Base-by-base conservation (phyloP, 2,113 vertebrate species). In the Ageneiosus marmoratus region DNA sequence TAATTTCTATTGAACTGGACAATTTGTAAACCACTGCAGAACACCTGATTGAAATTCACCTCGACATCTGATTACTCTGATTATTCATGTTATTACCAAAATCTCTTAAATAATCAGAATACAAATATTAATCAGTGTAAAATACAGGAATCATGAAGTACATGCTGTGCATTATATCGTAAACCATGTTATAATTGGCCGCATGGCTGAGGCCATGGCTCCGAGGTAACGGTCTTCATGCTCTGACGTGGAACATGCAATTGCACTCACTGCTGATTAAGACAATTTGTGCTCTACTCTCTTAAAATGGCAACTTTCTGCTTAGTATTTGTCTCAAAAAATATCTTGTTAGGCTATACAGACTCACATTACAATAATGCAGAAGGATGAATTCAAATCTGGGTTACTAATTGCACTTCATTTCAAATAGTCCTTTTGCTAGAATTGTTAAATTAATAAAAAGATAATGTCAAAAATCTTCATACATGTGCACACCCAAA, bases 321-420 rank as follows among this genome's bases (percentile, higher is more conserved):
- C 79, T 75, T 81, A 56, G 83, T 32, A 1, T 92, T 84, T 80
- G 77, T 75, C 62, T 91, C 89, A 51, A 92, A 92, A 91, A 93
- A 91, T 89, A 91, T 87, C n/a, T 50, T 44, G 83, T 85, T 90
- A 89, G 88, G 88, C 88, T 87, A 86, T 86, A 90, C 86, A 91
- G 87, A 93, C 89, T 91, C 78, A 83, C 89, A 89, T 91, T 77
- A 89, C 87, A 86, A 91, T 89, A 91, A 90, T 86, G 90, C 89
- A 91, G 89, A 89, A 91, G 88, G 88, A 91, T 93, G 88, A 92
- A 88, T 89, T 92, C 89, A 86, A 85, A 92, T 91, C 91, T 90
- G 87, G 90, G 89, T 88, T 91, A 89, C 90, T 94, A 95, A 95
- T 94, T 95, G 94, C 94, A 94, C 93, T 95, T 94, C 90, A 18